Conservation (phyloP, 2,113 vertebrate genomes). For the Fukomys damarensis region DNA sequence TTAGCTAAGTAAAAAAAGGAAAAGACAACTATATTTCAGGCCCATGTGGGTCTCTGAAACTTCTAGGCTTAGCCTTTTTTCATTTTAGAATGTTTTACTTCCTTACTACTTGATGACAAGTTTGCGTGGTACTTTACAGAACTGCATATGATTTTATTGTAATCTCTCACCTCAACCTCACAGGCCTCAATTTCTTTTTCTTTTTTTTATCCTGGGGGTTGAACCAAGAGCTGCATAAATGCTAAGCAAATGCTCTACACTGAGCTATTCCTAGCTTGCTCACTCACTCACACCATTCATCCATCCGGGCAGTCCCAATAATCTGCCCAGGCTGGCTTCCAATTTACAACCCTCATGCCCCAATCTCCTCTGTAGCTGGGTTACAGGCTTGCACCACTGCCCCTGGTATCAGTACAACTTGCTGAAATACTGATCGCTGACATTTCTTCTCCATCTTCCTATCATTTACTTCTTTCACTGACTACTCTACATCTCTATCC, state of each 20-base stretch:
- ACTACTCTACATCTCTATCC: neutral
- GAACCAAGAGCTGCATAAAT: neutral
- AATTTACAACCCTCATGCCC: neutral
- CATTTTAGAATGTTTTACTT: slow-evolving; percentile 10
- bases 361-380: neutral
- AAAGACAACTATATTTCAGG: slow-evolving; percentile 46
- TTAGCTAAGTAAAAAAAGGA: slow-evolving; percentile 34
- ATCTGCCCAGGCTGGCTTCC: neutral
- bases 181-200: neutral
- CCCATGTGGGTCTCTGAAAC: slow-evolving; percentile 10
- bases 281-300: neutral
- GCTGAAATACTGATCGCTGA: neutral
- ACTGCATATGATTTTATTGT: neutral
- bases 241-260: neutral
- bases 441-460: neutral
- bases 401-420: neutral
- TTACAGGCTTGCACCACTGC: neutral
- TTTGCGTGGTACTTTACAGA: neutral
- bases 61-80: neutral
- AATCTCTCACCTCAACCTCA: neutral
- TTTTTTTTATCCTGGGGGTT: neutral
- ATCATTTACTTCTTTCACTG: neutral
- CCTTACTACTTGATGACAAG: neutral
- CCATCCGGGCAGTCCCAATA: neutral
- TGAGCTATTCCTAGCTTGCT: neutral